phyloP scores from a whole-genome alignment of 2,797 vertebrate species.

The Pantherophis alleghaniensis region DNA sequence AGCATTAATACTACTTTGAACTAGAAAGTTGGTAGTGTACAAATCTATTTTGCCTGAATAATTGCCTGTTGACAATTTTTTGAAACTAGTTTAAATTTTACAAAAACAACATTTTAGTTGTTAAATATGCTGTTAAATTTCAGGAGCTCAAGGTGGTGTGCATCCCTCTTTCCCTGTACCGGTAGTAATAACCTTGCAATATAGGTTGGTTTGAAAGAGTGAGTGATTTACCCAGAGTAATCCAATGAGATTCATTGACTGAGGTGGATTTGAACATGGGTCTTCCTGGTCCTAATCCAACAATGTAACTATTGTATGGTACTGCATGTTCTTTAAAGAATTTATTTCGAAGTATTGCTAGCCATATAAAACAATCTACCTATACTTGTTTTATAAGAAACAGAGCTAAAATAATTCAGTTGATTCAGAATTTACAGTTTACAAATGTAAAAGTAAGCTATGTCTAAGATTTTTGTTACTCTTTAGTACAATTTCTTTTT shows the following conservation, averaged over 20 bases:
- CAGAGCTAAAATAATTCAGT: slow-evolving; percentile 69
- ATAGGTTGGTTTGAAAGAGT: background rate
- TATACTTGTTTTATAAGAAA: slow-evolving; percentile 72
- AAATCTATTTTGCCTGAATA: slow-evolving; percentile 17
- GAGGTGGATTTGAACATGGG: background rate
- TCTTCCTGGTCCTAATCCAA: background rate
- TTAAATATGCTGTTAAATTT: background rate
- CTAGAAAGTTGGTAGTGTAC: background rate
- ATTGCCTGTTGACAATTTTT: slow-evolving; percentile 42
- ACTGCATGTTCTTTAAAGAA: background rate
- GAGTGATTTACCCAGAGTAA: background rate
- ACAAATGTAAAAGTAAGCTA: background rate
- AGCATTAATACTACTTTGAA: background rate
- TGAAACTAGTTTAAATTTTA: slow-evolving; percentile 9
- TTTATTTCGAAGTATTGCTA: background rate
- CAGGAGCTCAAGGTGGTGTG: background rate
- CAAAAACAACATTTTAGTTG: slow-evolving; percentile 1
- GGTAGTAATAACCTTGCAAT: background rate
- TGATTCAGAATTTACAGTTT: slow-evolving; percentile 62
- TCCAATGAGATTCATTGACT: background rate
- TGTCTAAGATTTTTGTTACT: slow-evolving; percentile 33
- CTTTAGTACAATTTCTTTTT: slow-evolving; percentile 39
- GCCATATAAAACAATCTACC: slow-evolving; percentile 41
- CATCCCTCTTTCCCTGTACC: background rate
- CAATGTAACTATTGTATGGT: background rate